Percentiles rank a stretch among this genome's conserved stretches.
Conservation (phyloP, 2,888 invertebrate genomes). For the Epirrhoe tristata region DNA sequence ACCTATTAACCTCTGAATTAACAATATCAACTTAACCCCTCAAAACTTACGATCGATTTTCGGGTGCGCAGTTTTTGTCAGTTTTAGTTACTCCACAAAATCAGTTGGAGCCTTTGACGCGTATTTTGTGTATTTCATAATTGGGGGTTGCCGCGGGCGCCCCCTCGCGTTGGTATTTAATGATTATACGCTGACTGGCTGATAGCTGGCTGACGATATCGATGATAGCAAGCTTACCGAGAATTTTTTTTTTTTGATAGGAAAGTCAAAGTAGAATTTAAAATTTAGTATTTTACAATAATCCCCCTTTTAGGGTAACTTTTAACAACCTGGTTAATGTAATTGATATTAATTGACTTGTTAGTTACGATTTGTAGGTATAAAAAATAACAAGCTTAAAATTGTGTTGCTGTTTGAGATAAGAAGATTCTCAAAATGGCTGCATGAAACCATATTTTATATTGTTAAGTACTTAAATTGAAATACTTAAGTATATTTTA, state of each 20-base stretch:
- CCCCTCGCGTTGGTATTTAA: slow-evolving; percentile 83
- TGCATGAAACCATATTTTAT: no score
- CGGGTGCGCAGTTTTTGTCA: slow-evolving; percentile 1
- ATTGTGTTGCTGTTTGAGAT: no score
- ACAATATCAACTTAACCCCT: neutral
- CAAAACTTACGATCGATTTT: slow-evolving; percentile 2
- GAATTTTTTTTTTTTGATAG: neutral
- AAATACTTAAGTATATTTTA: no score
- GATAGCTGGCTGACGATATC: slow-evolving; percentile 73
- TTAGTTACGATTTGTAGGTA: no score
- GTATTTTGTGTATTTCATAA: slow-evolving; percentile 86
- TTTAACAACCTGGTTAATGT: no score
- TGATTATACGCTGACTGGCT: slow-evolving; percentile 85
- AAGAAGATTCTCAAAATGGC: no score
- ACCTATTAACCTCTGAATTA: neutral
- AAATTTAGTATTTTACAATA: no score
- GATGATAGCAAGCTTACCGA: slow-evolving; percentile 69
- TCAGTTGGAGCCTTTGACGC: slow-evolving; percentile 63
- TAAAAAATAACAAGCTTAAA: no score
- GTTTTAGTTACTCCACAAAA: slow-evolving; percentile 67
- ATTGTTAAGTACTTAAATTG: no score
- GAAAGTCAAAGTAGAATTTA: no score
- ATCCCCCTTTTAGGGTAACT: no score
- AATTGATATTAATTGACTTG: no score
- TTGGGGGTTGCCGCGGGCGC: slow-evolving; percentile 81